Evolutionary conservation across 2,797 vertebrate genomes (phyloP), one percentile per base, ranked within the genome.

Genomic region (Gobionotothen gibberifrons): DNA sequence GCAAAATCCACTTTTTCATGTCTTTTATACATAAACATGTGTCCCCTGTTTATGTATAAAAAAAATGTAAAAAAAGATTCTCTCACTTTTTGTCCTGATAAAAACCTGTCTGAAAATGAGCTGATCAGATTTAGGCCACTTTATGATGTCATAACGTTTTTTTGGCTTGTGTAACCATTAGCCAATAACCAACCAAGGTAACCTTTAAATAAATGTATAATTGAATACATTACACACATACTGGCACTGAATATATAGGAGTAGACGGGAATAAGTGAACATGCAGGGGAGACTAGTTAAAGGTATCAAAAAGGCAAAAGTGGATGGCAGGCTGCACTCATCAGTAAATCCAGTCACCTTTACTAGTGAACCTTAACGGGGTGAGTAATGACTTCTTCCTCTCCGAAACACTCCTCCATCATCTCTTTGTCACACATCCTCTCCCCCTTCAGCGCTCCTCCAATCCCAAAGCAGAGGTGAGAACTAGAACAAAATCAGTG

Each of bases 281-380:
- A 43, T 9, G 2, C 9, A 4, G 49, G 14, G 19, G 15, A 58
- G 26, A 61, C 9, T 40, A 56, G 46, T n/a, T 26, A 49, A 5
- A 55, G 19, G 40, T 55, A 51, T 72, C 26, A 74, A 52, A 70
- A 78, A 62, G 52, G 64, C 42, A 13, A 8, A 57, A 32, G 81
- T 32, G 56, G 19, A 72, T 51, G 49, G 36, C 22, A 39, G 42
- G 51, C 56, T 63, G 52, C 48, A n/a, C 22, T 56, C 58, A 53
- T 76, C 39, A 17, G 48, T 80, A 79, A 82, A 79, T 61, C 71
- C 51, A 68, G 53, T 75, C 60, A 67, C 58, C 61, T 84, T 57
- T 68, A 69, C 67, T 62, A 74, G 57, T 57, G 62, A 74, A 77
- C 51, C 58, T 61, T 62, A 72, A 68, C 70, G 26, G 42, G 36